Evolutionary conservation across 2,113 vertebrate species (phyloP).

Genomic region (Chamaea fasciata): DNA sequence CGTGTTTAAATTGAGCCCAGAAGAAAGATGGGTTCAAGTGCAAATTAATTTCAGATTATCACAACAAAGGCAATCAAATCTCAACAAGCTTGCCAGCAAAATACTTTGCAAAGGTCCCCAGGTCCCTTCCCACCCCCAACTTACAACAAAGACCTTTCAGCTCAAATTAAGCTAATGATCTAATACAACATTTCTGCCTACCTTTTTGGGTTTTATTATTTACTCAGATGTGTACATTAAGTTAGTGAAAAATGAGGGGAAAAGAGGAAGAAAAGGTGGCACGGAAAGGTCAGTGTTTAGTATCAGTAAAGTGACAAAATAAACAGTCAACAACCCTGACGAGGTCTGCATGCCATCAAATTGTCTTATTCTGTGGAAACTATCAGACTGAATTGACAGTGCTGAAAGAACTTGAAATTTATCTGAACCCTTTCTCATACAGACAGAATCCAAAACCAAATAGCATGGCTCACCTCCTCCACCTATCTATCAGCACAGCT

Average conservation of each 20-base stretch:
- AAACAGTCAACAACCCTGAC: conserved; percentile 61
- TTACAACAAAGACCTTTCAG: conserved; percentile 85
- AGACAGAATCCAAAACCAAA: conserved; percentile 64
- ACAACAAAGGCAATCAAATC: conserved; percentile 96
- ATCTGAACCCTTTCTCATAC: conserved; percentile 53
- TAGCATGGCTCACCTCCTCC: conserved; percentile 68
- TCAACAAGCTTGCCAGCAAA: conserved; percentile 86
- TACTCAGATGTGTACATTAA: conserved; percentile 64
- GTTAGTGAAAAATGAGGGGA: background rate
- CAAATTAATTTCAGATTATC: conserved; percentile 99
- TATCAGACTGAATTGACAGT: conserved; percentile 51
- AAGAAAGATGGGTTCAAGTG: conserved; percentile 99
- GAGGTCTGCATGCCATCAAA: conserved; percentile 64
- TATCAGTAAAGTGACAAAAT: conserved; percentile 72
- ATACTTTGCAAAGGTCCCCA: conserved; percentile 84
- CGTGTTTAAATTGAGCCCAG: conserved; percentile 93
- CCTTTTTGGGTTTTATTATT: conserved; percentile 68
- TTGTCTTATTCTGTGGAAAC: conserved; percentile 58
- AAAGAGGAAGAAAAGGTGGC: conserved; percentile 52
- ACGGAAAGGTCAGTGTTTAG: conserved; percentile 67
- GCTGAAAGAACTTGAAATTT: conserved; percentile 63
- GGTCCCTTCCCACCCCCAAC: conserved; percentile 77
- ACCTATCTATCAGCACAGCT: conserved; percentile 75
- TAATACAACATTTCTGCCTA: conserved; percentile 75
- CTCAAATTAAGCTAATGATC: conserved; percentile 88